These are phyloP conservation scores for Protobothrops flavoviridis DNA, from an alignment of 2,113 vertebrate genomes.

Conservation along the genomic window DNA sequence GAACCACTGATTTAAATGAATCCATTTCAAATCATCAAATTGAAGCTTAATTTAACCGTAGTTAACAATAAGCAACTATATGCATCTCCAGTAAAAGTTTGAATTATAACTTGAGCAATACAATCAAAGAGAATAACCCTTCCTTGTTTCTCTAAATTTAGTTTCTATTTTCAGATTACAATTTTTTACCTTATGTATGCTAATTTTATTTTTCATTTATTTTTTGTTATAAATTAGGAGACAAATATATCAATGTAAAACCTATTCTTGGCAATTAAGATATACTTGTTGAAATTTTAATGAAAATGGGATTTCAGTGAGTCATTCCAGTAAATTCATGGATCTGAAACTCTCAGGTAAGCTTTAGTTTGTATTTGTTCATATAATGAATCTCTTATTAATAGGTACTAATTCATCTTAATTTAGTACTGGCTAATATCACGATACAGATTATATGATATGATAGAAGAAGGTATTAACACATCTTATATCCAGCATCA, in stretches of 20 bases:
- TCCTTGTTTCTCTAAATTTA: background rate
- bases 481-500: background rate
- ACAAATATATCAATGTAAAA: constrained; percentile 5
- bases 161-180: constrained; percentile 21
- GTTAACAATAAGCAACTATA: background rate
- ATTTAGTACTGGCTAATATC: constrained; percentile 4
- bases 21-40: background rate
- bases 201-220: constrained; percentile 23
- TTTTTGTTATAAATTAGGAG: constrained; percentile 9
- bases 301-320: constrained; percentile 26
- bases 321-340: background rate
- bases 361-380: background rate
- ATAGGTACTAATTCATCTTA: constrained; percentile 13
- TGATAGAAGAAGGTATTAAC: background rate
- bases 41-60: background rate
- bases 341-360: background rate
- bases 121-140: background rate
- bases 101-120: background rate
- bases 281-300: constrained; percentile 25
- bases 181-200: background rate
- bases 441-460: constrained; percentile 5
- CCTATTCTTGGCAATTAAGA: background rate
- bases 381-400: background rate
- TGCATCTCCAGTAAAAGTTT: constrained; percentile 19
- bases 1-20: background rate